Evolutionary conservation across 2,797 vertebrate genomes (phyloP), one percentile per base, ranked within the genome.

Genomic region (Sebastes trivittatus): DNA sequence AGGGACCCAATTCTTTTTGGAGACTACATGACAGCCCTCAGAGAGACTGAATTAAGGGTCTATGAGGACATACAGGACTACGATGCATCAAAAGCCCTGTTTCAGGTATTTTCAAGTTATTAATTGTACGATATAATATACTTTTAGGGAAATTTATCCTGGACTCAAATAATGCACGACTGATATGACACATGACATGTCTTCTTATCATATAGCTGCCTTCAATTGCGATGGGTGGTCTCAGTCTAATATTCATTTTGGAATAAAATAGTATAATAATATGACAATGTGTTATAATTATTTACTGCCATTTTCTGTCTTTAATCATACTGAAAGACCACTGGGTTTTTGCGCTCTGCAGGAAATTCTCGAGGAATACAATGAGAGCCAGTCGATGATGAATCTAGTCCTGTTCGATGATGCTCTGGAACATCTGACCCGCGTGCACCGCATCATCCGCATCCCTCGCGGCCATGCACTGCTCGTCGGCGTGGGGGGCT

Each of bases 11-110:
- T 99, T 85, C 95, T 99, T 29, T 99, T 98, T 86, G 98, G 98
- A 78, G 98, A 99, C 94, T 99, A 98, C 92, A 96, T 96, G 78
- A 96, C 80, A 32, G 97, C 97, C 2, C 94, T 98, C 78, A 95
- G 88, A 2, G 97, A 97, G 5, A 95, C 86, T 55, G 98, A 98
- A 58, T 91, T 93, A 2, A 95, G 97, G 20, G 38, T 98, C 36
- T 99, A 99, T 70, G 98, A 99, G 77, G 98, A 99, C 85, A 95
- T 99, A 83, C 96, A 97, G 82, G 97, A 99, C 89, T 99, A 97
- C 2, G 97, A 98, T 42, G 94, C 96, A 2, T 97, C 97, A 73
- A 98, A 98, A 94, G 97, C 96, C 32, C 85, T 99, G 61, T 99
- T 99, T 91, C 96, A 99, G 97, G 98, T 98, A 87, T 23, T 16